Percentiles rank a stretch among this genome's conserved stretches.
These are phyloP conservation scores for Callaeas wilsoni DNA, from an alignment of 2,113 vertebrate species.

Conservation along the genomic window DNA sequence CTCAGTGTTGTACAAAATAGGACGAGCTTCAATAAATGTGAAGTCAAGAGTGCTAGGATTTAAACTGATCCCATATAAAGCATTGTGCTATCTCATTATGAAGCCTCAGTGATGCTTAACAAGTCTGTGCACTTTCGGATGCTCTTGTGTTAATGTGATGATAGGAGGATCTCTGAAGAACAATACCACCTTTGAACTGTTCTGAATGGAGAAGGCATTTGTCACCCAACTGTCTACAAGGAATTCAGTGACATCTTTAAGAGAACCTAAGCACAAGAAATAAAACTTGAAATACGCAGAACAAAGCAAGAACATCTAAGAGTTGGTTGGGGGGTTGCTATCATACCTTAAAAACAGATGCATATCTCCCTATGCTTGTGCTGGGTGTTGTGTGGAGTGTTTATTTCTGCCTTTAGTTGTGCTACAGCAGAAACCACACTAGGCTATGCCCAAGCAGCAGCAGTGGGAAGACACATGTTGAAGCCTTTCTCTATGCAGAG, in stretches of 20 bases:
- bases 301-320: too few species aligned
- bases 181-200: not conserved
- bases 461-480: not conserved
- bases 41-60: slow-evolving; percentile 58
- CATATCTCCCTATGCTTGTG: accelerated
- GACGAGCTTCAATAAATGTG: slow-evolving; percentile 64
- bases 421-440: not conserved
- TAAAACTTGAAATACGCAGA: not conserved
- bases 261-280: not conserved
- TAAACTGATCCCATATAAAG: slow-evolving; percentile 38
- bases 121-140: slow-evolving; percentile 12
- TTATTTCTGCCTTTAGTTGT: not conserved
- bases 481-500: not conserved
- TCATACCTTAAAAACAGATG: not conserved
- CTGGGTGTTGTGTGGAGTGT: not conserved
- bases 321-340: too few species aligned
- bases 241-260: not conserved
- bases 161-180: not conserved
- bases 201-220: not conserved
- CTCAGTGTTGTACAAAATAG: slow-evolving; percentile 68
- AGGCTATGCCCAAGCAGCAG: not conserved
- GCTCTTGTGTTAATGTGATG: not conserved
- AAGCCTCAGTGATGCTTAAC: not conserved
- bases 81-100: slow-evolving; percentile 17
- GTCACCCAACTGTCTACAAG: not conserved